Evolutionary conservation across 2,113 vertebrate species (phyloP).

Genomic region (Pampusana beccarii): DNA sequence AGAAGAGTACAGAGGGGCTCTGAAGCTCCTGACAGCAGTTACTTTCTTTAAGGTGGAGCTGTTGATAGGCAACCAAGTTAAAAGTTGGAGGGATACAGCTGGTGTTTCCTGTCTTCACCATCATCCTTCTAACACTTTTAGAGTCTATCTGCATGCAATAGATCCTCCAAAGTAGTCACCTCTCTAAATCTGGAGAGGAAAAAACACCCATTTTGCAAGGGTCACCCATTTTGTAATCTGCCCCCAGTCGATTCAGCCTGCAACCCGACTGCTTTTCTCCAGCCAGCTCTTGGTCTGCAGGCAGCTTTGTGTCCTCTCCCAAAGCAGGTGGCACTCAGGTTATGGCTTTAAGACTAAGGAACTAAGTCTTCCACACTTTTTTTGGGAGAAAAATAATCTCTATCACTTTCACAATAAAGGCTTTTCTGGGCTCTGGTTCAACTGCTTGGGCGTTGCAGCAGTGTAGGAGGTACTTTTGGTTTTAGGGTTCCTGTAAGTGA

Average conservation of each 20-base stretch:
- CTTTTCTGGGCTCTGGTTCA: neutral
- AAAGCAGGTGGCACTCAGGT: neutral
- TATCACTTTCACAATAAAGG: neutral
- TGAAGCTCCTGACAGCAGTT: neutral
- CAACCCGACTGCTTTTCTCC: neutral
- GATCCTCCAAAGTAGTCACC: neutral
- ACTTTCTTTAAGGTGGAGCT: neutral
- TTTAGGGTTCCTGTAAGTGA: neutral
- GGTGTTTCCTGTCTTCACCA: neutral
- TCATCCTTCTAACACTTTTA: neutral
- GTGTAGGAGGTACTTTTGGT: neutral
- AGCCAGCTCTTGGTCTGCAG: neutral
- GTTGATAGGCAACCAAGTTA: neutral
- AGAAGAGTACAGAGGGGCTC: neutral
- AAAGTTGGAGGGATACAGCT: neutral
- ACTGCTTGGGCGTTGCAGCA: neutral
- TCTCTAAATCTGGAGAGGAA: neutral
- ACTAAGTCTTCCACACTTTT: neutral
- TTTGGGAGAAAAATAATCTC: neutral
- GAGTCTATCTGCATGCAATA: neutral
- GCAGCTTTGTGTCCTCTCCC: neutral
- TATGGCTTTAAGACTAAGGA: neutral
- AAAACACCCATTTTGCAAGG: neutral
- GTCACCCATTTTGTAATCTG: neutral
- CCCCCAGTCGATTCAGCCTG: neutral